Evolutionary conservation across 2,797 vertebrate species (phyloP).

Genomic region (Borostomias antarcticus): DNA sequence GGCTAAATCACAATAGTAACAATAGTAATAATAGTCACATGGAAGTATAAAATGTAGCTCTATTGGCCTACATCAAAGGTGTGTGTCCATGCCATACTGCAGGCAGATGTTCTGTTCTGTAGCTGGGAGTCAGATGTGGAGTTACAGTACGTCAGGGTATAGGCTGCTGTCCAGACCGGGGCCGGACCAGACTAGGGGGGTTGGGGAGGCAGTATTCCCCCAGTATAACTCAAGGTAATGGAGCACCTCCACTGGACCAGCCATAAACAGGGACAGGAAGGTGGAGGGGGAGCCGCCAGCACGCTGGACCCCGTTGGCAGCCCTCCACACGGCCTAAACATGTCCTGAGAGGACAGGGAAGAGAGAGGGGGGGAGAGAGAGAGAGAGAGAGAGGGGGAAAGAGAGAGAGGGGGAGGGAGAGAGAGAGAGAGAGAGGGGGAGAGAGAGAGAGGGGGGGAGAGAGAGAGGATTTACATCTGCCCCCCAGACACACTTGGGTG

Average conservation of each 20-base stretch:
- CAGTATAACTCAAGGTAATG: constrained; percentile 76
- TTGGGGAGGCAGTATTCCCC: constrained; percentile 69
- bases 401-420: constrained; percentile 12
- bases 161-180: constrained; percentile 45
- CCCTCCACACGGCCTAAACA: constrained; percentile 70
- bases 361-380: constrained; percentile 23
- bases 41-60: background rate
- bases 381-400: background rate
- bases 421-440: constrained; percentile 48
- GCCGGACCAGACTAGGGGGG: constrained; percentile 42
- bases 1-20: too few relatives aligned
- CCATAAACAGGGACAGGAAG: constrained; percentile 73
- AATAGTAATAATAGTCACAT: too few relatives aligned
- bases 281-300: constrained; percentile 58
- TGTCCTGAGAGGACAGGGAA: constrained; percentile 52
- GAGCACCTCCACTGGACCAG: constrained; percentile 69
- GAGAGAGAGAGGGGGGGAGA: constrained; percentile 23
- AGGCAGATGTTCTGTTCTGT: constrained; percentile 65
- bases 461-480: constrained; percentile 45
- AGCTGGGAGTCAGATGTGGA: constrained; percentile 8
- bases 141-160: background rate
- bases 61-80: constrained; percentile 69
- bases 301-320: constrained; percentile 71
- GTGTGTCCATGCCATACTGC: constrained; percentile 61
- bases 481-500: constrained; percentile 44